Base-by-base conservation (phyloP, 2,888 invertebrate genomes). In the Clanis bilineata region DNA sequence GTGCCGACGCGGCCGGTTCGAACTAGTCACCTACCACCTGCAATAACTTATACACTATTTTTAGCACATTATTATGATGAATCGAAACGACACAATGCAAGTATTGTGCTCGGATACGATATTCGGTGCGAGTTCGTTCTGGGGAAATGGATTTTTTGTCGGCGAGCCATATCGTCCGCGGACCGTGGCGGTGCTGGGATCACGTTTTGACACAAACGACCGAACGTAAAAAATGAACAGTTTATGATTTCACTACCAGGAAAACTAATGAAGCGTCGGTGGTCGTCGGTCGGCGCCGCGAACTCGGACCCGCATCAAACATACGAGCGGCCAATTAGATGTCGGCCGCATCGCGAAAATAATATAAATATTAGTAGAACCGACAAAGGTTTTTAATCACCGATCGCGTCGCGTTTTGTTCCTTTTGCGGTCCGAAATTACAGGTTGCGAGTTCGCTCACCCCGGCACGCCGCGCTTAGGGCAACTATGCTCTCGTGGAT, bases 381-480 rank as follows among this genome's bases (percentile, higher is more conserved):
- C 92, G 92, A 91, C 92, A 92, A 92, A 92, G 90, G 90, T 89
- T 91, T 90, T 90, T 91, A 91, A 92, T 92, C 92, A 90, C 90
- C 87, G 83, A 92, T 92, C 90, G 82, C 82, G 80, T 83, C 86
- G 80, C 82, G 80, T 89, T 84, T 90, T 90, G 82, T 79, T 90
- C 89, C 82, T 92, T 92, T 92, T 92, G 92, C 92, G 92, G 92
- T 92, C 90, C 90, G 76, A 91, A 92, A 91, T 91, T 91, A 88
- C 91, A 88, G 90, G 85, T 87, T 86, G 87, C 79, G 84, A 85
- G 92, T 88, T 91, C 92, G 89, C 82, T 91, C 83, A 92, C 90
- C 90, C 86, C 89, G 80, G 71, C 82, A 80, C 78, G 77, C 80
- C 81, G 86, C 85, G 90, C 90, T 90, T 86, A 88, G 90, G 90